Conservation (phyloP, 1,140 invertebrate genomes). For the Caenorhabditis elegans region WBcel235 BX284606.5:3036501-3037000, state of each 20-base stretch:
- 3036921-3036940: background rate
- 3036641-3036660: background rate
- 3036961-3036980: background rate
- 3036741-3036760: too few relatives aligned
- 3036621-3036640: background rate
- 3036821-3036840: background rate
- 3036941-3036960: background rate
- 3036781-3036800: too few relatives aligned
- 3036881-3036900: too few relatives aligned
- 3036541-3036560: too few relatives aligned
- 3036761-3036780: too few relatives aligned
- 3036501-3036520: too few relatives aligned
- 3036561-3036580: background rate
- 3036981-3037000: background rate
- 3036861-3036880: background rate
- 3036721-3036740: background rate
- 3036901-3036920: too few relatives aligned
- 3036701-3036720: background rate
- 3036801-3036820: background rate
- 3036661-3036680: background rate
- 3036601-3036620: constrained; percentile 1
- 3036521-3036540: too few relatives aligned
- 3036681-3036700: background rate
- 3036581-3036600: background rate
- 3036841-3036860: background rate